Evolutionary conservation across 2,888 invertebrate species (phyloP).

Genomic region (Colletes collaris): DNA sequence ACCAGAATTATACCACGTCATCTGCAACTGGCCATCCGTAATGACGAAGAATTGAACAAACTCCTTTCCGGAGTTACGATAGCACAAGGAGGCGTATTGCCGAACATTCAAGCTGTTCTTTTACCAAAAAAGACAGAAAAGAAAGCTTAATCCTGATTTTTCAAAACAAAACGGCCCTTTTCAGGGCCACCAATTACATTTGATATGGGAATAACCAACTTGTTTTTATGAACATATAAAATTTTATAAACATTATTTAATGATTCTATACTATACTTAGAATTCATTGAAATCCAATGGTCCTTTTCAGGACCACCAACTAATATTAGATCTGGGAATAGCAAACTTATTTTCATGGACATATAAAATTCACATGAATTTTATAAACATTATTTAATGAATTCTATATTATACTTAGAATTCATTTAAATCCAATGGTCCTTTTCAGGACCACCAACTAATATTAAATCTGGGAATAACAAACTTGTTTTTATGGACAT

Average conservation of each 20-base stretch:
- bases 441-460: constrained; percentile 65
- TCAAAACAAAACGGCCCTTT: constrained; percentile 58
- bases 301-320: constrained; percentile 67
- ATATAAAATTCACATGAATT: not conserved
- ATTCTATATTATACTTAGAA: no score
- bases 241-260: no score
- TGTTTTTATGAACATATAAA: not conserved
- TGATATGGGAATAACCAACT: constrained; percentile 11
- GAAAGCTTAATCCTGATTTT: constrained; percentile 46
- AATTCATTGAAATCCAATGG: constrained; percentile 32
- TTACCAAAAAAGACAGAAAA: constrained; percentile 66
- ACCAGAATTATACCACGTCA: constrained; percentile 81
- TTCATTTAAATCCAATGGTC: constrained; percentile 43
- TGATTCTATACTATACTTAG: no score
- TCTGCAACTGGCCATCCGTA: constrained; percentile 88
- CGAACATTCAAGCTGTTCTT: constrained; percentile 89
- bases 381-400: no score
- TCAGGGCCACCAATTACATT: constrained; percentile 59
- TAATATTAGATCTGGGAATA: constrained; percentile 12
- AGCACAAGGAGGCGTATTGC: constrained; percentile 92
- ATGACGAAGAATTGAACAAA: constrained; percentile 92
- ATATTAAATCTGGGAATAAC: constrained; percentile 11
- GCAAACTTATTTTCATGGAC: not conserved
- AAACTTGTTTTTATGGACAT: constrained; percentile 2
- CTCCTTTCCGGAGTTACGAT: constrained; percentile 91